Evolutionary conservation across 2,888 invertebrate species (phyloP).

Genomic region (Eurois occulta): DNA sequence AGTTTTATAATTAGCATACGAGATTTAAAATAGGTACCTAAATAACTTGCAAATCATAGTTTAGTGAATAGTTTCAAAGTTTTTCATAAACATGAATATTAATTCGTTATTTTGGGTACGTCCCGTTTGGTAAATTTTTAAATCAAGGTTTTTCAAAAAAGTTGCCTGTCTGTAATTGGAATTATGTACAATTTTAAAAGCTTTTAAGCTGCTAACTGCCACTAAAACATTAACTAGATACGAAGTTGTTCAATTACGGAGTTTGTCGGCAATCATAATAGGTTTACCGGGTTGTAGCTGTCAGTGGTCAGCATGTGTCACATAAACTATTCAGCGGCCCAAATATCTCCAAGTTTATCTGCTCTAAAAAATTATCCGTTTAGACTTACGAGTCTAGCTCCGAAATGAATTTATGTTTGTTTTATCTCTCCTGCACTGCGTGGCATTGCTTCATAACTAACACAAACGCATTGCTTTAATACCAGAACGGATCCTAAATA

Average conservation of each 20-base stretch:
- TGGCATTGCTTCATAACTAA: constrained; percentile 9
- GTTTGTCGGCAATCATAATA: constrained; percentile 53
- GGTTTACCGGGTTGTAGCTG: constrained; percentile 47
- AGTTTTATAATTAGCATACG: constrained; percentile 69
- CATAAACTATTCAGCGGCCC: constrained; percentile 40
- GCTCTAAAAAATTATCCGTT: constrained; percentile 30
- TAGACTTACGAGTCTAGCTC: constrained; percentile 11
- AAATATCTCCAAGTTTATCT: constrained; percentile 44
- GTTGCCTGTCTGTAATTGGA: constrained; percentile 22
- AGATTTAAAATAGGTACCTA: constrained; percentile 54
- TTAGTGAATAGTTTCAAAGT: constrained; percentile 46
- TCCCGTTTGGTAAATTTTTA: too few relatives aligned
- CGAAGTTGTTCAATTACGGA: constrained; percentile 57
- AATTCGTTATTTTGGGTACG: constrained; percentile 37
- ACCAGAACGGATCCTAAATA: constrained; percentile 51
- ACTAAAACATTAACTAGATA: constrained; percentile 52
- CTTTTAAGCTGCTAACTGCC: constrained; percentile 27
- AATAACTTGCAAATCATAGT: constrained; percentile 56
- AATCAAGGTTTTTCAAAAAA: constrained; percentile 36
- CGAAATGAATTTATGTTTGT: neutral
- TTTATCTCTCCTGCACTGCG: neutral
- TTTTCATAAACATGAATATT: constrained; percentile 26
- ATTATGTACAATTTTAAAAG: constrained; percentile 42
- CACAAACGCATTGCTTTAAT: constrained; percentile 35
- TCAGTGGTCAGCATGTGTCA: constrained; percentile 49